These are phyloP conservation scores for Drosophila stalkeri DNA, from an alignment of 2,888 invertebrate genomes.

Conservation along the genomic window DNA sequence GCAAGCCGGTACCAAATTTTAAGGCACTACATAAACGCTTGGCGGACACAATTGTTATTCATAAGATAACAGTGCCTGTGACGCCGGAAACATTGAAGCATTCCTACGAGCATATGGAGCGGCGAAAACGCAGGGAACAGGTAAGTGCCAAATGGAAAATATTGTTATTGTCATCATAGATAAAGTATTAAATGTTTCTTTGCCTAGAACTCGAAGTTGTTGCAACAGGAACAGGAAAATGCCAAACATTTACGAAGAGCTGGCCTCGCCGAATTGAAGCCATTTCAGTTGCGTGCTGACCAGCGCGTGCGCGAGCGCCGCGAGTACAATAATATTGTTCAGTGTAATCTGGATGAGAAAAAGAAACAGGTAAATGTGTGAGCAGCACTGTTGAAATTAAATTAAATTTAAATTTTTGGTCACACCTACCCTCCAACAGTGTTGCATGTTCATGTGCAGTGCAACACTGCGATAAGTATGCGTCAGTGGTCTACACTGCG, in stretches of 20 bases:
- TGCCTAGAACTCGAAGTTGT: neutral
- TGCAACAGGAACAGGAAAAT: constrained; percentile 30
- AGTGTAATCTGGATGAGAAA: constrained; percentile 69
- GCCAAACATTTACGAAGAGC: constrained; percentile 33
- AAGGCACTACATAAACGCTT: constrained; percentile 53
- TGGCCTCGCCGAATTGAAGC: constrained; percentile 60
- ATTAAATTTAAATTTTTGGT: constrained; percentile 12
- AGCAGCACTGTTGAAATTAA: constrained; percentile 25
- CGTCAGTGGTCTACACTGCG: constrained; percentile 14
- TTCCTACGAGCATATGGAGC: constrained; percentile 65
- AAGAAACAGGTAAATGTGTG: constrained; percentile 78
- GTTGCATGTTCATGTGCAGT: neutral
- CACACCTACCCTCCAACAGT: constrained; percentile 11
- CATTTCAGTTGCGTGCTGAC: constrained; percentile 81
- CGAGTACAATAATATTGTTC: constrained; percentile 74
- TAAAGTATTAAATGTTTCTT: neutral
- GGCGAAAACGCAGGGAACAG: constrained; percentile 50
- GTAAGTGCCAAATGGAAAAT: constrained; percentile 44
- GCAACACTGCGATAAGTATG: constrained; percentile 7
- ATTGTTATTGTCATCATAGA: neutral
- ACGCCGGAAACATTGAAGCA: constrained; percentile 82
- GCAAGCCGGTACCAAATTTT: constrained; percentile 83
- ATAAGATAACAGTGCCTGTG: constrained; percentile 71
- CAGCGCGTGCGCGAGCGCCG: constrained; percentile 81
- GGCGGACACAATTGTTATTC: constrained; percentile 44